Base-by-base conservation (phyloP, 2,888 invertebrate genomes). In the Rhagophthalmus giganteus region DNA sequence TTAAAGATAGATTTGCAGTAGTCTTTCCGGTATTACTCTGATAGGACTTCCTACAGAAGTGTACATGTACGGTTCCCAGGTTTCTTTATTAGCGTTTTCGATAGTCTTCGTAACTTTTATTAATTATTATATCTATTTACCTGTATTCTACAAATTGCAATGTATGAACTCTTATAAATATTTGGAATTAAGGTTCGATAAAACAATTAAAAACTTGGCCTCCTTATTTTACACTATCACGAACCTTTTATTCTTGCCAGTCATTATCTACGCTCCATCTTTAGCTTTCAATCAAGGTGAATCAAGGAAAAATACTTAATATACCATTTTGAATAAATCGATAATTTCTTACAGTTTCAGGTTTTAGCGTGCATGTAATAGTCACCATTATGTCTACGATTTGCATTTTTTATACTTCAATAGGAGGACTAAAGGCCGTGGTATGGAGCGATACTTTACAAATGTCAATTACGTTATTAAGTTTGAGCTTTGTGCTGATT, bases 31-130 rank as follows among this genome's bases (percentile, higher is more conserved):
- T 25, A 83, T 89, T 28, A 86, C 87, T 0, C 73, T 89, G 2
- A 76, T 90, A 4, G 88, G 86, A 0, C 80, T 86, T 2, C 88
- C 89, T 0, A 82, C 87, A 0, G 88, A 89, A 67, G 81, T 88
- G 55, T 89, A 89, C 66, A 75, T 81, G 12, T 81, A 82, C 67
- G 89, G 89, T 2, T 84, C 84, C 0, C 82, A 84, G 57, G 87
- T 86, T 64, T 73, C 74, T 49, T 69, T 74, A 13, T 60, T 70
- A 20, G 54, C 81, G 2, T 72, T 77, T 3, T 73, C 79, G 8
- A 50, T 75, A 2, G 15, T 67, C 2, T 50, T 65, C 6, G 53
- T 63, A 13, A 59, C 67, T 4, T 57, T 68, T 4, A 40, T 74
- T 10, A 69, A 73, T 2, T 54, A 74, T 8, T 72, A 67, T 51